phyloP scores from a whole-genome alignment of 2,113 vertebrate species.

The Sprattus sprattus region DNA sequence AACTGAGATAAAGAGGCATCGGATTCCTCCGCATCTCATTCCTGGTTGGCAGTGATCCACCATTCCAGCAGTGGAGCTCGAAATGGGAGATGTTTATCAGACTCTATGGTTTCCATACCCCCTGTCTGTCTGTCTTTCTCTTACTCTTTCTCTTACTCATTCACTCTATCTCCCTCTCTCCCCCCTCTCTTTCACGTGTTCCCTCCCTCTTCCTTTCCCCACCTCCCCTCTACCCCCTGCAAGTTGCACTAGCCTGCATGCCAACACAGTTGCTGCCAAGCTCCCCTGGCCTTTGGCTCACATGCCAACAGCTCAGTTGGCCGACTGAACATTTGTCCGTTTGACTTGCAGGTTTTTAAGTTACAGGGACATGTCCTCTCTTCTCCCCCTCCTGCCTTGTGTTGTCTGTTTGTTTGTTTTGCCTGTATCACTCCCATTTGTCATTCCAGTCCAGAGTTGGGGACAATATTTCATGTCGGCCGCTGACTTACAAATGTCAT shows the following conservation, averaged over 20 bases:
- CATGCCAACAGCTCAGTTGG: background rate
- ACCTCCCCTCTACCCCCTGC: background rate
- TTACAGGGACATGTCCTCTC: background rate
- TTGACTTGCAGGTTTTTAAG: conserved; percentile 12
- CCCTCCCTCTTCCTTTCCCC: background rate
- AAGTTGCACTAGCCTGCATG: background rate
- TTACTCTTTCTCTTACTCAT: background rate
- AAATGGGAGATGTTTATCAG: background rate
- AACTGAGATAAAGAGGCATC: background rate
- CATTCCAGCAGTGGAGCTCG: background rate
- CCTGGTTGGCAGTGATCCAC: background rate
- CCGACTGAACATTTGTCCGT: conserved; percentile 5
- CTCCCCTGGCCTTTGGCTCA: background rate
- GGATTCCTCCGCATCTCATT: background rate
- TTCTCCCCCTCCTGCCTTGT: background rate
- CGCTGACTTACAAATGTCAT: background rate
- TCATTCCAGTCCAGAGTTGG: background rate
- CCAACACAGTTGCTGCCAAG: background rate
- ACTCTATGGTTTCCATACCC: background rate
- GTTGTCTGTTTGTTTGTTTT: background rate
- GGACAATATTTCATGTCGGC: background rate
- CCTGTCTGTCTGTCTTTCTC: background rate
- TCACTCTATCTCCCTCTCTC: background rate
- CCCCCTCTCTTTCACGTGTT: background rate
- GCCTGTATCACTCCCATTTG: background rate